Base-by-base conservation (phyloP, 2,888 invertebrate genomes). In the Drosophila setosimentum region DNA sequence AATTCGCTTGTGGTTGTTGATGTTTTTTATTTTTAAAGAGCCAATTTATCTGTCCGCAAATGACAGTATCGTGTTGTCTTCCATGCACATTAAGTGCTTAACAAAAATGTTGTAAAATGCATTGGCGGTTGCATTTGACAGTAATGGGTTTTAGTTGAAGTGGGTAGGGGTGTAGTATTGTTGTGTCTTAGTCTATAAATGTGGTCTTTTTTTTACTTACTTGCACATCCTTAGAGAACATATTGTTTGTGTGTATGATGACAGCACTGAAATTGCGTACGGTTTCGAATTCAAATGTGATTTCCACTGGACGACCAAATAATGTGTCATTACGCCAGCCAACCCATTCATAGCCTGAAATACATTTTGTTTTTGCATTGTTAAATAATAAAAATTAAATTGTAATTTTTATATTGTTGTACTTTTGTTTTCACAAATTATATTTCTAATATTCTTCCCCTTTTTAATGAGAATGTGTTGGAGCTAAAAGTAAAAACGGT, bases 271-370 rank as follows among this genome's bases (percentile, higher is more conserved):
- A 97, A 93, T 97, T 97, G 61, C 96, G 94, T 35, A 96, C 95
- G 69, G 94, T 94, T 92, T 97, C 96, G 93, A 97, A 97, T 92
- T 96, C 96, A 92, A 97, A 97, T 33, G 95, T 94, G 58, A 97
- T 95, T 92, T 96, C 96, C 30, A 97, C 94, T 2, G 96, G 96
- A 62, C 94, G 94, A 33, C 95, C 95, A 37, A 94, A 92, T 92
- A 95, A 93, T 35, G 95, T 95, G 89, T 96, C 95, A 87, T 96
- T 96, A 80, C 95, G 94, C 97, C 97, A 97, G 48, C 97, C 97
- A 55, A 97, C 95, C 97, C 97, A 97, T 92, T 96, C 96, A 91
- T 96, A 96, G 59, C 96, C 96, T 95, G 88, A 27, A 93, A 92
- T 16, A 10, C 13, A 1, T 21, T 30, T 2, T 55, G 16, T 0